These are phyloP conservation scores for Odontamblyopus lacepedii DNA, from an alignment of 2,797 vertebrate genomes.

Conservation along the genomic window DNA sequence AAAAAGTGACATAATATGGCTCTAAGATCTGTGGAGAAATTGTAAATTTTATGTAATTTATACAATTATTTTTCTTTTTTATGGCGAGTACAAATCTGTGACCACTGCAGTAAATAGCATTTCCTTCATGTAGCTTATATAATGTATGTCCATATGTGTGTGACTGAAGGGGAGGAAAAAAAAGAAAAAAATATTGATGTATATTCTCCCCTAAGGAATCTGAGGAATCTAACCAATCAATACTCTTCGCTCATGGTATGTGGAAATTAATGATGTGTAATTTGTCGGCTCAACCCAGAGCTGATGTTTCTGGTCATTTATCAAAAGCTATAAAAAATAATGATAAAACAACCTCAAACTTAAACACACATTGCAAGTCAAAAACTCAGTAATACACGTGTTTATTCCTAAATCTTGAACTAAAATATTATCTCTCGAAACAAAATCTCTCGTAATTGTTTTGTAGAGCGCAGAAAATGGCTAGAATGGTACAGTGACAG, in stretches of 20 bases:
- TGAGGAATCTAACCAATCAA: not conserved
- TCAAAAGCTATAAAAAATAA: slow-evolving; percentile 1
- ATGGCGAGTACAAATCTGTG: no score
- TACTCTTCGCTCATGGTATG: not conserved
- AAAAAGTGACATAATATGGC: no score
- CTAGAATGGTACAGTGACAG: slow-evolving; percentile 10
- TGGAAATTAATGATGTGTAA: no score
- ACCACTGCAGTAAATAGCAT: no score
- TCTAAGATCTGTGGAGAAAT: no score
- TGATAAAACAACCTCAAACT: no score
- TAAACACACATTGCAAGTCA: slow-evolving; percentile 9
- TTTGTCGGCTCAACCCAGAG: no score
- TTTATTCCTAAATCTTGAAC: not conserved
- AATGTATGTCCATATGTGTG: not conserved
- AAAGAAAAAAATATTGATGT: not conserved
- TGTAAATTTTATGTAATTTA: no score
- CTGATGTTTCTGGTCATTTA: slow-evolving; percentile 39
- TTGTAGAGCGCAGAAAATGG: slow-evolving; percentile 25
- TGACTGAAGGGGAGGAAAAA: not conserved
- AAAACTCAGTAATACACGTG: not conserved
- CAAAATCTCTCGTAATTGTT: slow-evolving; percentile 16
- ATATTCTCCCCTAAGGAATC: not conserved
- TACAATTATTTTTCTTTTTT: no score
- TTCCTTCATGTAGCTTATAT: no score
- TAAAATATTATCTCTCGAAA: slow-evolving; percentile 31